Percentiles rank a stretch among this genome's conserved stretches.
These are phyloP conservation scores for Amphipoea oculea DNA, from an alignment of 2,888 invertebrate genomes.

Conservation along the genomic window DNA sequence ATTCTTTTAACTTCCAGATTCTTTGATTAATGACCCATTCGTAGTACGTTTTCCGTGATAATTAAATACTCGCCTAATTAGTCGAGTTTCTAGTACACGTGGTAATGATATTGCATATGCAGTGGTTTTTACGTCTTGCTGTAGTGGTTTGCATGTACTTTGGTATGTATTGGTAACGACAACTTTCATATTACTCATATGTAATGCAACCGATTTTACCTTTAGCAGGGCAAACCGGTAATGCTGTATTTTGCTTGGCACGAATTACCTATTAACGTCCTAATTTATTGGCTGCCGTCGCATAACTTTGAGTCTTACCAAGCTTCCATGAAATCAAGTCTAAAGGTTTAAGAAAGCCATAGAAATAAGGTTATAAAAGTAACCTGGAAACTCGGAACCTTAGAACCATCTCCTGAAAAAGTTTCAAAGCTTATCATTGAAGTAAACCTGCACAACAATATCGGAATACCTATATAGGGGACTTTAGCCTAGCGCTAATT, in stretches of 20 bases:
- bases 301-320: background rate
- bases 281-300: background rate
- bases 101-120: slow-evolving; percentile 39
- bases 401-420: too few relatives aligned
- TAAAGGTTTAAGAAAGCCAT: too few relatives aligned
- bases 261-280: slow-evolving; percentile 6
- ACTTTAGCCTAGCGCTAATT: background rate
- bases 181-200: slow-evolving; percentile 55
- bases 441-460: too few relatives aligned
- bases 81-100: slow-evolving; percentile 39
- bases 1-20: slow-evolving; percentile 1
- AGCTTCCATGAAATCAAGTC: background rate
- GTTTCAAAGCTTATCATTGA: too few relatives aligned
- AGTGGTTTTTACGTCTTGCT: slow-evolving; percentile 18
- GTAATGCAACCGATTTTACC: slow-evolving; percentile 32
- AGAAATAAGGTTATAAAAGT: background rate
- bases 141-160: slow-evolving; percentile 37
- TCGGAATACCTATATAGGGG: too few relatives aligned
- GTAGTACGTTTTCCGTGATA: slow-evolving; percentile 34
- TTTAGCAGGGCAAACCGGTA: slow-evolving; percentile 18
- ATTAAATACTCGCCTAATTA: slow-evolving; percentile 49
- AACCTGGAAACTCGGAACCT: too few relatives aligned
- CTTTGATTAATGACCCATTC: slow-evolving; percentile 17
- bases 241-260: background rate
- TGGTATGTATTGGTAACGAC: slow-evolving; percentile 41